phyloP scores from a whole-genome alignment of 2,888 invertebrate genomes.

The Pheosia tremula region DNA sequence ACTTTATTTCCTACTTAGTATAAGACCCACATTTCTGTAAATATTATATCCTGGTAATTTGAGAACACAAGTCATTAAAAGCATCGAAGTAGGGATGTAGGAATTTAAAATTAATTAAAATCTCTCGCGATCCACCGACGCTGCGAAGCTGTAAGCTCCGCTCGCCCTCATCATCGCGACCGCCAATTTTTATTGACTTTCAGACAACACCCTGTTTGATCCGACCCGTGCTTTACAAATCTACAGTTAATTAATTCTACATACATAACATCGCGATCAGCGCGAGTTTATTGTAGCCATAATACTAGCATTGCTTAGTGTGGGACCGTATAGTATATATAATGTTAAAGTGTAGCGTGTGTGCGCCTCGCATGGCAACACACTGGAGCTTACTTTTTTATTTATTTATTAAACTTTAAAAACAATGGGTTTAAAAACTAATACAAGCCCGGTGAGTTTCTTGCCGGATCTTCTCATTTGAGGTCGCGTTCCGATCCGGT shows the following conservation, averaged over 20 bases:
- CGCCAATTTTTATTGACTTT: constrained; percentile 37
- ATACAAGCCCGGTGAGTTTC: too few species aligned
- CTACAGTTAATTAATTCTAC: constrained; percentile 36
- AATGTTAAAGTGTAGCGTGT: too few species aligned
- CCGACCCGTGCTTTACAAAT: constrained; percentile 20
- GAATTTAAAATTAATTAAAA: constrained; percentile 40
- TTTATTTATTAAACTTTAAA: too few species aligned
- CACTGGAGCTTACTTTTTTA: too few species aligned
- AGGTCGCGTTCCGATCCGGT: too few species aligned
- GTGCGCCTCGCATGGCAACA: too few species aligned
- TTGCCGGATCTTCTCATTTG: too few species aligned
- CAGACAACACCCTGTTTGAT: constrained; percentile 30
- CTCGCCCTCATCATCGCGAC: constrained; percentile 16
- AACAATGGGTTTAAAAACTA: too few species aligned
- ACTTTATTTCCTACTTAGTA: too few species aligned
- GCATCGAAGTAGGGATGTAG: not conserved
- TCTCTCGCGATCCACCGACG: constrained; percentile 25
- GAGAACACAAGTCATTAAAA: not conserved
- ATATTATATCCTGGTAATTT: not conserved
- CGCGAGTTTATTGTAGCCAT: too few species aligned
- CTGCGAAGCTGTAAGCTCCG: constrained; percentile 16
- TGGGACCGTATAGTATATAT: too few species aligned
- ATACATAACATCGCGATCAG: constrained; percentile 16
- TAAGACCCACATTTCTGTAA: not conserved
- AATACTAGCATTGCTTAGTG: too few species aligned